Evolutionary conservation across 2,797 vertebrate genomes (phyloP).

Genomic region (Sebastes umbrosus): DNA sequence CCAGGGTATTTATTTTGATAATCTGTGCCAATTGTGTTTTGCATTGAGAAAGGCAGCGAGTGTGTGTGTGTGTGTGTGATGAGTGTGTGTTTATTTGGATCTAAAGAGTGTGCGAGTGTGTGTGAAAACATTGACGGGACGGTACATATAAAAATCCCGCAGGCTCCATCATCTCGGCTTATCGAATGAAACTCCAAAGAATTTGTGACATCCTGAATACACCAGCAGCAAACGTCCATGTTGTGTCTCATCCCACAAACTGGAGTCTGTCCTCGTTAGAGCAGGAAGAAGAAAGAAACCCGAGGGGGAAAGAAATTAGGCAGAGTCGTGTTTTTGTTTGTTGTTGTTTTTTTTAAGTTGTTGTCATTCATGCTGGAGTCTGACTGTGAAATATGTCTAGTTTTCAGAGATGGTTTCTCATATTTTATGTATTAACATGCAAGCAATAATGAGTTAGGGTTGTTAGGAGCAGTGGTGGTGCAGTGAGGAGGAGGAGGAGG

Average conservation of each 20-base stretch:
- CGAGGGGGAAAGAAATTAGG: conserved; percentile 2
- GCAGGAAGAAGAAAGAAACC: conserved; percentile 18
- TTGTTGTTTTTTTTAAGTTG: not conserved
- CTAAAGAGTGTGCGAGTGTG: conserved; percentile 14
- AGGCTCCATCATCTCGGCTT: conserved; percentile 67
- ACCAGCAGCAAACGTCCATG: conserved; percentile 84
- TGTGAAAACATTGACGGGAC: conserved; percentile 19
- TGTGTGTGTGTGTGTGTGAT: not conserved
- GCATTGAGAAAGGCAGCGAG: conserved; percentile 40
- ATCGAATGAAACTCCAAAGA: conserved; percentile 81
- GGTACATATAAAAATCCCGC: conserved; percentile 24
- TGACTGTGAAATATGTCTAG: conserved; percentile 57
- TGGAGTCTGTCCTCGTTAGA: conserved; percentile 34
- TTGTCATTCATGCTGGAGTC: conserved; percentile 40
- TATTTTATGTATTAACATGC: conserved; percentile 58
- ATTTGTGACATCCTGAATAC: conserved; percentile 80
- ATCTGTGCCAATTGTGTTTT: conserved; percentile 80
- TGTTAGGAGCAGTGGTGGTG: conserved; percentile 54
- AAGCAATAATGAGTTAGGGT: conserved; percentile 81
- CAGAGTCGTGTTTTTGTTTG: conserved; percentile 5
- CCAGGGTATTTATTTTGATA: conserved; percentile 83
- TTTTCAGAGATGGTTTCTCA: conserved; percentile 50
- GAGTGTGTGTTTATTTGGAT: not conserved
- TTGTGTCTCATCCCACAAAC: conserved; percentile 55
- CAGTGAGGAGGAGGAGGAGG: conserved; percentile 6